Evolutionary conservation across 1,140 invertebrate species (phyloP), one percentile per base, ranked within the genome.

Genomic region (Kradibia gibbosae): DNA sequence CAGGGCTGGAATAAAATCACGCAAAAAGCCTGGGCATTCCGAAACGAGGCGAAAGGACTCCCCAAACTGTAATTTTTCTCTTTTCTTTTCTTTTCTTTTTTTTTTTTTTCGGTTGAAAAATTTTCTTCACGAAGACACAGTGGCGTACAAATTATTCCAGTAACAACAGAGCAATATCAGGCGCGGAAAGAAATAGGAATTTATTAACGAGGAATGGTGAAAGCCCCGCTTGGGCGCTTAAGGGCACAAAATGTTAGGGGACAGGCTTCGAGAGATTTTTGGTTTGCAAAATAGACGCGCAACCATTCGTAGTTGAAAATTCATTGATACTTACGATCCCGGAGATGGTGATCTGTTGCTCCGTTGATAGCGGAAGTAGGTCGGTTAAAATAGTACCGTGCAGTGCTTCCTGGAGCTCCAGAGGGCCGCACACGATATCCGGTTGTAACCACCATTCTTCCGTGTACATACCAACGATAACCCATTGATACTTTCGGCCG

Each of bases 401-500:
- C 7, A 99, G 91, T 0, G 98, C 97, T 1, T 94, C 92, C 62
- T 94, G 91, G 0, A 99, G 91, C 86, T 99, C 94, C 5, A 94
- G 92, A 2, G 93, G 91, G 0, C 95, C 94, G 88, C 98, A 99
- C 11, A 93, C 93, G 53, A 91, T 90, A 10, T 92, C 91, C 11
- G 89, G 81, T 75, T 89, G 87, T 88, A 93, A 93, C 98, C 97
- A 99, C 93, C 96, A 95, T 36, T 95, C 92, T 42, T 94, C 93
- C 79, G 93, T 94, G 88, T 96, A 97, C 45, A 95, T 97, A 0
- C 97, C 98, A 91, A 98, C 95, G 13, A 99, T 96, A 0, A 99
- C 94, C 99, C 99, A 99, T 86, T 99, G 97, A 92, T 99, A 99
- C 82, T 97, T 96, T 5, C 96, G 92, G 0, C 98, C 98, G 86